Conservation (phyloP, 2,113 vertebrate species). For the Pangasianodon hypophthalmus region DNA sequence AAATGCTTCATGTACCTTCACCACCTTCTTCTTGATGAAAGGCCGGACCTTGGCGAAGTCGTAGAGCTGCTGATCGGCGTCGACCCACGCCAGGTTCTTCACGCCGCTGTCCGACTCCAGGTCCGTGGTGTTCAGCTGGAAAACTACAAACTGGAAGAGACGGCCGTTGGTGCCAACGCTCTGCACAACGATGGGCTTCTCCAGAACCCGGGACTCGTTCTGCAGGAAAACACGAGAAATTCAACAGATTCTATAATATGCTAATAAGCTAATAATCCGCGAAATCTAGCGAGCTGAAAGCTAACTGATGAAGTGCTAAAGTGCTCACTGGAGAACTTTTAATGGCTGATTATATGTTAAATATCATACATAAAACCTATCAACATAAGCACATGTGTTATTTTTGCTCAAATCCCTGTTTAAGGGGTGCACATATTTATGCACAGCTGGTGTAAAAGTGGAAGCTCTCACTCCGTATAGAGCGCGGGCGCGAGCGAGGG, state of each 20-base stretch:
- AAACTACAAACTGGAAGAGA: conserved; percentile 83
- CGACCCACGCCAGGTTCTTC: conserved; percentile 87
- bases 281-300: not conserved
- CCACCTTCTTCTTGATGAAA: conserved; percentile 78
- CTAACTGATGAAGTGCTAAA: not conserved
- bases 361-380: not conserved
- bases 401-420: not conserved
- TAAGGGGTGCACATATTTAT: not conserved
- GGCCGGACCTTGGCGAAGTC: conserved; percentile 79
- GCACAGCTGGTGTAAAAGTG: not conserved
- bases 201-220: conserved; percentile 74
- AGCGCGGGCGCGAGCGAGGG: conserved; percentile 77
- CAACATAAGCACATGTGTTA: not conserved
- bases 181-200: conserved; percentile 83
- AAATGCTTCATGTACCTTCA: conserved; percentile 71
- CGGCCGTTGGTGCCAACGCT: conserved; percentile 81
- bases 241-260: not conserved
- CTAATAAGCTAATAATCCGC: not conserved
- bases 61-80: conserved; percentile 79
- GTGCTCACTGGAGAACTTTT: not conserved
- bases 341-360: not conserved
- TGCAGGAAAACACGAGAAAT: conserved; percentile 47
- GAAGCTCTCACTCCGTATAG: conserved; percentile 79
- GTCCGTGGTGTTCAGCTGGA: conserved; percentile 89
- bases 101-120: conserved; percentile 74